Percentiles rank a stretch among this genome's conserved stretches.
Evolutionary conservation across 2,888 invertebrate genomes (phyloP).

Genomic region (Ophraella communa): DNA sequence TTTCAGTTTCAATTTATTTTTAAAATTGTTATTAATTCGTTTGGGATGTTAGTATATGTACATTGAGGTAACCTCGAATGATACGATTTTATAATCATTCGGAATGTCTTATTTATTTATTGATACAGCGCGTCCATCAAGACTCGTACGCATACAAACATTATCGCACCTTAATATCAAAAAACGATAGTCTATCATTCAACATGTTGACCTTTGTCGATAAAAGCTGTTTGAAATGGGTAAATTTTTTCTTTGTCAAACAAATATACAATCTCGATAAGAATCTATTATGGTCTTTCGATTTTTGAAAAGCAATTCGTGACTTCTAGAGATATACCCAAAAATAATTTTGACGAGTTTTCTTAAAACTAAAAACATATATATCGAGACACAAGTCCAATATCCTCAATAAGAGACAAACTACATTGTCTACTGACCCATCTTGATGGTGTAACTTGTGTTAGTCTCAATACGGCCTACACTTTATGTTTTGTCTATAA

Average conservation of each 20-base stretch:
- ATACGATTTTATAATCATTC: too few species aligned
- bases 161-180: background rate
- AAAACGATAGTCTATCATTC: too few species aligned
- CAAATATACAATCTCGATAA: conserved; percentile 11
- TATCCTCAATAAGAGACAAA: conserved; percentile 5
- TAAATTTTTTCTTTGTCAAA: conserved; percentile 18
- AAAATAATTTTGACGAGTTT: too few species aligned
- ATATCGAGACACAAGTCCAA: too few species aligned
- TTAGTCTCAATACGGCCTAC: conserved; percentile 17
- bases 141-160: background rate
- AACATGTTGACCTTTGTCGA: background rate
- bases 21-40: too few species aligned
- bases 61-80: too few species aligned
- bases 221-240: conserved; percentile 7
- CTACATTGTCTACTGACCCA: conserved; percentile 4
- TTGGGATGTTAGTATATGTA: too few species aligned
- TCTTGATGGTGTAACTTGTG: conserved; percentile 18
- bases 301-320: conserved; percentile 7
- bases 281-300: background rate
- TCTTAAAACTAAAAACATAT: too few species aligned
- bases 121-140: background rate
- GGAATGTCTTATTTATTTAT: background rate
- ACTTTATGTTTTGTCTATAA: conserved; percentile 31
- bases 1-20: too few species aligned
- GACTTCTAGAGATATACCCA: too few species aligned